Evolutionary conservation across 2,797 vertebrate species (phyloP).

Genomic region (Moxostoma hubbsi): DNA sequence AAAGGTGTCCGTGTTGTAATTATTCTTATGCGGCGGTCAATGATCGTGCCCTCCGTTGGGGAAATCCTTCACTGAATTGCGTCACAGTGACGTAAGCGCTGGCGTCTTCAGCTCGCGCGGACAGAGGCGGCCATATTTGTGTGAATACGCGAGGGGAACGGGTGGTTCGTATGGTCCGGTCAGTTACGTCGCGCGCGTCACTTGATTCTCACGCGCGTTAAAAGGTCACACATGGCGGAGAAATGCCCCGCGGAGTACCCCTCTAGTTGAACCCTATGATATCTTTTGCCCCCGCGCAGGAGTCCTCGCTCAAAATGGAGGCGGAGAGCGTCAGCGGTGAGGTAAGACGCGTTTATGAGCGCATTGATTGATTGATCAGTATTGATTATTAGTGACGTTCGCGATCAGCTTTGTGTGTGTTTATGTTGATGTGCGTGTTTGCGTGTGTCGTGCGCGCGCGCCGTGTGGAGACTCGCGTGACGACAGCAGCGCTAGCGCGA

Average conservation of each 20-base stretch:
- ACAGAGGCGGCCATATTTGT: slow-evolving; percentile 83
- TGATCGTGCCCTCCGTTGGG: slow-evolving; percentile 64
- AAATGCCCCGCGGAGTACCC: slow-evolving; percentile 76
- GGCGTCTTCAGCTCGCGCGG: slow-evolving; percentile 79
- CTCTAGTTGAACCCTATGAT: slow-evolving; percentile 79
- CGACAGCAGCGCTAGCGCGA: too few relatives aligned
- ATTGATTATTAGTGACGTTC: too few relatives aligned
- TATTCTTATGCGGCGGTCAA: too few relatives aligned
- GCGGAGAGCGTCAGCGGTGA: too few relatives aligned
- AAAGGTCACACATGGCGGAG: slow-evolving; percentile 59
- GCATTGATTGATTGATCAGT: too few relatives aligned
- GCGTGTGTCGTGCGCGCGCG: too few relatives aligned
- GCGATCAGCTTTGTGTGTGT: too few relatives aligned
- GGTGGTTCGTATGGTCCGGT: slow-evolving; percentile 68
- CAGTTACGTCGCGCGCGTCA: slow-evolving; percentile 46
- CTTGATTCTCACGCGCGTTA: slow-evolving; percentile 50
- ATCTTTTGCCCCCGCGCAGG: slow-evolving; percentile 75
- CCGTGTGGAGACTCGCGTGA: too few relatives aligned
- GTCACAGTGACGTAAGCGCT: slow-evolving; percentile 83
- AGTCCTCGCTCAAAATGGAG: slow-evolving; percentile 70
- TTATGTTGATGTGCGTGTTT: too few relatives aligned
- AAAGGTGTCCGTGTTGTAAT: too few relatives aligned
- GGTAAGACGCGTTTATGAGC: too few relatives aligned
- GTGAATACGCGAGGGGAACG: slow-evolving; percentile 75
- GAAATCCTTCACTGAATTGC: slow-evolving; percentile 81